Conservation (phyloP, 2,797 vertebrate species). For the Natrix natrix region DNA sequence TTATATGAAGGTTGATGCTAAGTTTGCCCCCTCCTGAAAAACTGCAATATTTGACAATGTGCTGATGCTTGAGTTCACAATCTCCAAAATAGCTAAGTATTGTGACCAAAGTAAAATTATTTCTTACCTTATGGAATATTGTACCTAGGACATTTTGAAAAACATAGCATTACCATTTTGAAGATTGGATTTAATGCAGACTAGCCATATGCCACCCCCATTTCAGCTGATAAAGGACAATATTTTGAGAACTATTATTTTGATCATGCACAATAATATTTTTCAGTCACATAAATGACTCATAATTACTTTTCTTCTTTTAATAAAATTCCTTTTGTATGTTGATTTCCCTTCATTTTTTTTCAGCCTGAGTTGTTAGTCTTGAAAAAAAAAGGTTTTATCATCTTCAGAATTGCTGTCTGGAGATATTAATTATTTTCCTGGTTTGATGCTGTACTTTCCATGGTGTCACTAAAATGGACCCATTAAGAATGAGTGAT, state of each 20-base stretch:
- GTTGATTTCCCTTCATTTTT: slow-evolving; percentile 42
- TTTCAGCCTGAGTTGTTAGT: slow-evolving; percentile 45
- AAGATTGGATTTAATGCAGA: slow-evolving; percentile 22
- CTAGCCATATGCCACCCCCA: slow-evolving; percentile 2
- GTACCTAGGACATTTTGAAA: slow-evolving; percentile 24
- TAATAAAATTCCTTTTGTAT: slow-evolving; percentile 42
- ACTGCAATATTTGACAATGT: not conserved
- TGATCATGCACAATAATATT: slow-evolving; percentile 26
- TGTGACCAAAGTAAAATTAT: slow-evolving; percentile 16
- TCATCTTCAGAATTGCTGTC: slow-evolving; percentile 43
- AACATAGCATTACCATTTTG: slow-evolving; percentile 41
- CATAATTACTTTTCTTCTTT: slow-evolving; percentile 28
- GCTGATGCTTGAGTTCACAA: slow-evolving; percentile 2
- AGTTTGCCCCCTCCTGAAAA: not conserved
- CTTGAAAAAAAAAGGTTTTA: slow-evolving; percentile 49
- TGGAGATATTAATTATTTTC: slow-evolving; percentile 65
- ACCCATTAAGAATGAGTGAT: slow-evolving; percentile 68
- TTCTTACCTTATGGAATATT: slow-evolving; percentile 11
- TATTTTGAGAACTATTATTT: slow-evolving; percentile 47
- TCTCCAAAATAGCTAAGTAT: slow-evolving; percentile 17
- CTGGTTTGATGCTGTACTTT: slow-evolving; percentile 47
- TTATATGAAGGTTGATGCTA: not conserved
- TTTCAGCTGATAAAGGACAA: slow-evolving; percentile 39
- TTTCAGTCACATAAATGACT: slow-evolving; percentile 37
- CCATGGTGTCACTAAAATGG: slow-evolving; percentile 59